Evolutionary conservation across 1,140 invertebrate species (phyloP).

Genomic region (Lucilia cuprina): DNA sequence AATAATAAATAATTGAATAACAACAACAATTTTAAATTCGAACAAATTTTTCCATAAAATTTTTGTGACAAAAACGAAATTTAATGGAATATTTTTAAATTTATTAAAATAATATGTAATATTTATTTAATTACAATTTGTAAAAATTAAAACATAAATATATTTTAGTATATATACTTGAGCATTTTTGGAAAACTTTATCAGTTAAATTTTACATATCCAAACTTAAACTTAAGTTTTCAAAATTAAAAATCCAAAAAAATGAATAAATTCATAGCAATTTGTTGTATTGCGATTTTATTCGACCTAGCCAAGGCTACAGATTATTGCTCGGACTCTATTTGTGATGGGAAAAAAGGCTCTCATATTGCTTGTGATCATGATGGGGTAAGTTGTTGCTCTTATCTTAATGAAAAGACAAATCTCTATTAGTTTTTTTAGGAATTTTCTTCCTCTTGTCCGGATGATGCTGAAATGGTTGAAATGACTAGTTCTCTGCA

Average conservation of each 20-base stretch:
- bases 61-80: no score
- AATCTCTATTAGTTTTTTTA: not conserved
- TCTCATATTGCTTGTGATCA: constrained; percentile 23
- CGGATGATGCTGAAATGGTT: constrained; percentile 43
- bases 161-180: not conserved
- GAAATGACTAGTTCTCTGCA: constrained; percentile 16
- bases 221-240: not conserved
- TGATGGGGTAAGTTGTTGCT: constrained; percentile 6
- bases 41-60: no score
- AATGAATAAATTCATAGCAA: not conserved
- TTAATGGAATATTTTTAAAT: no score
- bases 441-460: constrained; percentile 38
- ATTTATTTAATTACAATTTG: not conserved
- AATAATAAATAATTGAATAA: no score
- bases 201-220: not conserved
- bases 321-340: no score
- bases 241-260: not conserved
- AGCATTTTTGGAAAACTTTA: not conserved
- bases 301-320: no score
- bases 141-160: not conserved
- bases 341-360: not conserved
- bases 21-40: no score
- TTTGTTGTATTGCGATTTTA: not conserved
- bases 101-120: not conserved
- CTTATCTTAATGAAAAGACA: no score